Evolutionary conservation across 1,140 invertebrate genomes (phyloP).

Genomic region (Heliothis subflexa): DNA sequence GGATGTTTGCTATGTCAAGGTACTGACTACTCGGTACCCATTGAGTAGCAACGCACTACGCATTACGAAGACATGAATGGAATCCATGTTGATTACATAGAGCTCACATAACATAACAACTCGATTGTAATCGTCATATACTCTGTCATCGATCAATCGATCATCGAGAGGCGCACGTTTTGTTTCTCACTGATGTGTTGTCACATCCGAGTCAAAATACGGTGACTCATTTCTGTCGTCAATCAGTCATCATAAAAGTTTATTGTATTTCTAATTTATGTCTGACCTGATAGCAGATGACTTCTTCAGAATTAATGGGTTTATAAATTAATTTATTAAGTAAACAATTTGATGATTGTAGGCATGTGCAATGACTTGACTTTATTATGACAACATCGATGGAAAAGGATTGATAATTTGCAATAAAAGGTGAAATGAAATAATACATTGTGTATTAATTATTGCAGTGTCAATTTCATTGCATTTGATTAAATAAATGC

Average conservation of each 20-base stretch:
- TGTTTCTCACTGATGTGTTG: neutral
- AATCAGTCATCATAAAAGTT: conserved; percentile 40
- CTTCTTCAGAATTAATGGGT: conserved; percentile 24
- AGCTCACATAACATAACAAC: neutral
- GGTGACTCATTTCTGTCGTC: conserved; percentile 28
- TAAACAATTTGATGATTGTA: neutral
- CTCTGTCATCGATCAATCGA: neutral
- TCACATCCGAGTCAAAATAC: conserved; percentile 4
- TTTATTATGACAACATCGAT: neutral
- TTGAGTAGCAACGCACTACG: neutral
- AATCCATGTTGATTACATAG: conserved; percentile 3
- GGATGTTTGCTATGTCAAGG: conserved; percentile 32
- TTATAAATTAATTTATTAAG: conserved; percentile 13
- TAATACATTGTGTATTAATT: neutral
- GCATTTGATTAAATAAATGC: neutral
- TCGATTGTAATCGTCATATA: conserved; percentile 12
- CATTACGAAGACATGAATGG: conserved; percentile 27
- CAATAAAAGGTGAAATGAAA: neutral
- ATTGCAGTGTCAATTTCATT: conserved; percentile 13
- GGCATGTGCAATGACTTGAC: neutral
- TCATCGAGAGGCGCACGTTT: neutral
- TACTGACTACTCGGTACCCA: neutral
- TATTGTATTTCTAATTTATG: conserved; percentile 40
- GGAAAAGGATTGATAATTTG: neutral
- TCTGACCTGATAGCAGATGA: conserved; percentile 3